Evolutionary conservation across 2,113 vertebrate species (phyloP), one percentile per base, ranked within the genome.

Genomic region (Burhinus oedicnemus): DNA sequence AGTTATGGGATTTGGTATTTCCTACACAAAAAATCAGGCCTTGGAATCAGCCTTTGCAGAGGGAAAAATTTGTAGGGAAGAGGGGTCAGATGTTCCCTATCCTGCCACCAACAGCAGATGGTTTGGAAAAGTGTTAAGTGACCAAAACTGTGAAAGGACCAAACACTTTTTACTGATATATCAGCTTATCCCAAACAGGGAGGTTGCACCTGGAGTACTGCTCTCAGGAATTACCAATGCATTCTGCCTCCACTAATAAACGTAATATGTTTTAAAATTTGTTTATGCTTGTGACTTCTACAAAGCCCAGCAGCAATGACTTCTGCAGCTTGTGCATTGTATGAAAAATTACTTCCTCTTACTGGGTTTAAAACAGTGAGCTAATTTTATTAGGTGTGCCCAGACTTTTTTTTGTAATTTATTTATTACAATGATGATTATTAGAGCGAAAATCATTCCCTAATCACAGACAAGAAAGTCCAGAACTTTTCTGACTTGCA

Each of bases 401-500:
- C 47, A 69, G 65, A 49, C 40, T 64, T 51, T 52, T 52, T 87
- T 85, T 65, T 42, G 7, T 19, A 62, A 75, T 87, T 89, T 93
- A 70, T 91, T 89, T 91, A 57, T 79, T 87, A 61, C 47, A 76
- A 2, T 76, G 40, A 80, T 49, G 40, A 79, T 85, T 90, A 65
- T 95, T 93, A 72, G 55, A 69, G 49, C 83, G 82, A 91, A 72
- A 93, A 76, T 71, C 34, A 57, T 83, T 87, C 40, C 47, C 25
- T 84, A 87, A 85, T 83, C 78, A 68, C 34, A 57, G 29, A 82
- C 51, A 90, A 83, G 62, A 44, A 95, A 90, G 82, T 90, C 75
- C 70, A 94, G 82, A 93, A 96, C 87, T 88, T 95, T 69, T 85
- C 76, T 88, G 82, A 60, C 58, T 91, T 93, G 58, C 34, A 93